Evolutionary conservation across 2,113 vertebrate species (phyloP), one percentile per base, ranked within the genome.

Genomic region (Gobius niger): DNA sequence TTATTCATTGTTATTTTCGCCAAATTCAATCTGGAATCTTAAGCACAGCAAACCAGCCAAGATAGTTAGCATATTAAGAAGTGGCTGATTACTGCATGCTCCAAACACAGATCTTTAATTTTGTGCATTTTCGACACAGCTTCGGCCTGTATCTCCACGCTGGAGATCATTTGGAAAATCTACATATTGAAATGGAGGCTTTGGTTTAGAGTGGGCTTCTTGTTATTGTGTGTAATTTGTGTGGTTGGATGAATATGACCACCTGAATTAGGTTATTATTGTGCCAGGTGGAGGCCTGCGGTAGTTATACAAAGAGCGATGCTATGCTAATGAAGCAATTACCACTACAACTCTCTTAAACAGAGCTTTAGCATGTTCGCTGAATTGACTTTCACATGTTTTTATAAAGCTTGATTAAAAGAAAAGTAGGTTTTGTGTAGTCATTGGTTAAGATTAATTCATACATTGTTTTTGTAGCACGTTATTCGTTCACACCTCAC

Each of bases 101-200:
- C 66, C 78, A 87, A 89, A 90, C 76, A 85, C 86, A 89, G 84
- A 88, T 91, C 85, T 90, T 89, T 91, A 90, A 92, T 91, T 91
- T 92, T 89, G 85, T 85, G 88, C 89, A 80, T 92, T 90, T 92
- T 91, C 84, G 87, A 91, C 90, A 93, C 90, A 88, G 90, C 88
- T 85, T 90, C 86, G 78, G 75, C 57, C 77, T 56, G 71, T 67
- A 46, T 76, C 63, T 63, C 85, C 84, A 85, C 42, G 76, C 86
- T 87, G 87, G 83, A 89, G 87, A 87, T 91, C 90, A 91, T 91
- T 91, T 90, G 90, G 50, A 67, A 87, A 90, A 91, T 92, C 89
- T 92, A 87, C 89, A 90, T 90, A 88, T 90, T 90, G 87, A 89
- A 81, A 83, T 88, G 74, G 68, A 76, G 67, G 57, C 70, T 82